phyloP scores from a whole-genome alignment of 2,113 vertebrate genomes.

The Grammomys dolichurus region DNA sequence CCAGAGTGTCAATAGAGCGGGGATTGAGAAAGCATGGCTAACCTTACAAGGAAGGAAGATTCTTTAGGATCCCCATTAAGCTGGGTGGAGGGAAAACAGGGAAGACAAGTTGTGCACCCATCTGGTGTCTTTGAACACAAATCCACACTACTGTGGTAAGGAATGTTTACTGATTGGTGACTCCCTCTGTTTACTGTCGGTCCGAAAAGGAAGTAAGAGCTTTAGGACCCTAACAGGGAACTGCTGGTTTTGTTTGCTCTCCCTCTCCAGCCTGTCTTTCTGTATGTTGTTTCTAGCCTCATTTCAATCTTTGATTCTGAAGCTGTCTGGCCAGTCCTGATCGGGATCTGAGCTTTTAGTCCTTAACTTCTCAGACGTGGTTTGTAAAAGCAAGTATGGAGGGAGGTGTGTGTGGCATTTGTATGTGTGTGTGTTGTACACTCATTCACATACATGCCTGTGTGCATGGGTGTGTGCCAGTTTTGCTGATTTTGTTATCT shows the following conservation, averaged over 20 bases:
- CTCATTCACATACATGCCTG: background rate
- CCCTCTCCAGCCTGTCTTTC: slow-evolving; percentile 71
- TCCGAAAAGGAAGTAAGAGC: slow-evolving; percentile 76
- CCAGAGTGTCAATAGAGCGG: background rate
- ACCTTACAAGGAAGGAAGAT: slow-evolving; percentile 31
- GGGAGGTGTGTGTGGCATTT: background rate
- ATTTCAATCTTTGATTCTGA: slow-evolving; percentile 74
- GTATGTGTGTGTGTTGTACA: background rate
- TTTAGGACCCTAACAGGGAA: slow-evolving; percentile 80
- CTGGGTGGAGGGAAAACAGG: slow-evolving; percentile 23
- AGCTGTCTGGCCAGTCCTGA: slow-evolving; percentile 65
- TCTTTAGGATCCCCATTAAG: slow-evolving; percentile 49
- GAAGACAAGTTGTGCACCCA: slow-evolving; percentile 6
- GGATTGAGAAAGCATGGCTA: slow-evolving; percentile 16
- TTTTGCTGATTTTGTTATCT: background rate
- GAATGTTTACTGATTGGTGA: slow-evolving; percentile 80
- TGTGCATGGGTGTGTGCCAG: background rate
- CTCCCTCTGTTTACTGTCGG: slow-evolving; percentile 80
- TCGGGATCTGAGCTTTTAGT: slow-evolving; percentile 38
- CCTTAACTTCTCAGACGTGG: background rate
- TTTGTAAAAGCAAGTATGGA: background rate
- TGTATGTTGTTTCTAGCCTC: slow-evolving; percentile 78
- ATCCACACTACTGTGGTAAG: slow-evolving; percentile 50
- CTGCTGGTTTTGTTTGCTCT: slow-evolving; percentile 77
- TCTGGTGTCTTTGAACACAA: slow-evolving; percentile 74